Evolutionary conservation across 2,888 invertebrate genomes (phyloP).

Genomic region (Callimorpha dominula): DNA sequence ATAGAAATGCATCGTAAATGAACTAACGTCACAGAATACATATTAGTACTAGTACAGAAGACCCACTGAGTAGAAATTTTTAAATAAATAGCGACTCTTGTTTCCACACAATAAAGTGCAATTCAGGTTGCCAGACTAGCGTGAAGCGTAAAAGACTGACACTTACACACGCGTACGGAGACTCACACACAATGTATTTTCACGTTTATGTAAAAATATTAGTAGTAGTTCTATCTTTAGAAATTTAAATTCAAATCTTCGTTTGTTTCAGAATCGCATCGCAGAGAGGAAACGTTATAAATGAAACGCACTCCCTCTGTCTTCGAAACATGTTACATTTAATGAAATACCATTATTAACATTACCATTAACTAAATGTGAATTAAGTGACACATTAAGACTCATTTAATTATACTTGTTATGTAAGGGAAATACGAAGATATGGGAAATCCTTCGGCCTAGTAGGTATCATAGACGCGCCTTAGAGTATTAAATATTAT

Average conservation of each 20-base stretch:
- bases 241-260: neutral
- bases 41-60: no score
- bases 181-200: no score
- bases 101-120: no score
- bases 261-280: neutral
- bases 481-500: neutral
- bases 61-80: no score
- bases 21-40: no score
- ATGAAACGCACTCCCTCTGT: conserved; percentile 24
- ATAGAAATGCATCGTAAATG: no score
- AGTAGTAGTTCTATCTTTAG: neutral
- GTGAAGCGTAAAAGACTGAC: no score
- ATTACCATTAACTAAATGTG: conserved; percentile 20
- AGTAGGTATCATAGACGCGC: neutral
- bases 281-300: conserved; percentile 1
- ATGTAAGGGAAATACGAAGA: neutral
- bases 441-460: neutral
- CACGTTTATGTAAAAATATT: no score
- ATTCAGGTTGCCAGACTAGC: no score
- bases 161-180: no score
- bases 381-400: conserved; percentile 4
- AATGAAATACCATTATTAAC: conserved; percentile 28
- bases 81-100: no score
- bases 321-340: conserved; percentile 27
- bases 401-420: neutral